phyloP scores from a whole-genome alignment of 1,140 invertebrate species.

The Campoletis sonorensis region DNA sequence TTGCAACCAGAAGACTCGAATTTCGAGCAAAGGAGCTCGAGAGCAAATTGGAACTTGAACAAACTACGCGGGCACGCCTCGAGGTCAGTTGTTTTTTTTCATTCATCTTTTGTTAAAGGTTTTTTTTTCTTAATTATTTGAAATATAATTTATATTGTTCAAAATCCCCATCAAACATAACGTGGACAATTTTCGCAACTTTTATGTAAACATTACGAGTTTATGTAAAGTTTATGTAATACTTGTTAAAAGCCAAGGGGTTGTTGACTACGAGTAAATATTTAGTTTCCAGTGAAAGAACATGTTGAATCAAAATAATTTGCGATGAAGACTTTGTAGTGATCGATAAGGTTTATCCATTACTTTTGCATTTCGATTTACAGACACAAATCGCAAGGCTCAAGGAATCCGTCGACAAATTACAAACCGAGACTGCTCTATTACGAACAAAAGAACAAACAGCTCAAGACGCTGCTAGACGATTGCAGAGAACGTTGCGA shows the following conservation, averaged over 20 bases:
- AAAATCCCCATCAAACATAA: too few species aligned
- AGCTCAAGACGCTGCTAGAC: constrained; percentile 85
- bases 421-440: constrained; percentile 85
- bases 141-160: constrained; percentile 20
- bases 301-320: too few species aligned
- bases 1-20: constrained; percentile 83
- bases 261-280: too few species aligned
- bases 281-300: too few species aligned
- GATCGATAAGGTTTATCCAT: background rate
- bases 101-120: background rate
- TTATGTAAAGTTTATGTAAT: too few species aligned
- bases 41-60: constrained; percentile 91
- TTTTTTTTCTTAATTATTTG: constrained; percentile 15
- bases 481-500: constrained; percentile 82
- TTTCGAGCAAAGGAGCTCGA: constrained; percentile 92
- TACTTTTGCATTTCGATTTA: constrained; percentile 41
- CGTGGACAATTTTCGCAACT: too few species aligned
- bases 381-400: constrained; percentile 86
- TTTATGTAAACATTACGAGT: too few species aligned
- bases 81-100: constrained; percentile 79
- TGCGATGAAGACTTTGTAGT: background rate
- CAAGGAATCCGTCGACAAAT: constrained; percentile 89
- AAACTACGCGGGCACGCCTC: constrained; percentile 87
- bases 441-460: constrained; percentile 84
- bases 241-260: background rate